Conservation (phyloP, 2,797 vertebrate genomes). For the Artibeus jamaicensis region DNA sequence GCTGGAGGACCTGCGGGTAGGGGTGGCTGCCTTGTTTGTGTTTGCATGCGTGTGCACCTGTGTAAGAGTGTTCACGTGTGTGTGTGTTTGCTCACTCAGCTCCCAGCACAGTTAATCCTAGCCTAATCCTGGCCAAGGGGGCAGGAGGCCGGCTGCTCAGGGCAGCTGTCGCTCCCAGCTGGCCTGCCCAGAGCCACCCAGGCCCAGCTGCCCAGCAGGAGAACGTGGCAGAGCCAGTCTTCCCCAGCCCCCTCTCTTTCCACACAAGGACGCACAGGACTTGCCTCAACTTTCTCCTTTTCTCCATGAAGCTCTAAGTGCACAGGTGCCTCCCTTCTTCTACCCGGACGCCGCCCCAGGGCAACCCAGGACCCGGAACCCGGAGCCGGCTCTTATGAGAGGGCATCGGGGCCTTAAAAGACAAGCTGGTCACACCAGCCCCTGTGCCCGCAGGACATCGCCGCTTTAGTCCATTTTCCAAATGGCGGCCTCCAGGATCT, state of each 20-base stretch:
- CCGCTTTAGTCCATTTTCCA: background rate
- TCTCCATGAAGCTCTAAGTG: background rate
- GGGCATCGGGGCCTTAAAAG: background rate
- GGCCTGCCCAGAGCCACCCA: background rate
- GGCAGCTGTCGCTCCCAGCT: slow-evolving; percentile 4
- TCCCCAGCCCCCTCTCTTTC: background rate
- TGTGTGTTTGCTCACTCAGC: background rate
- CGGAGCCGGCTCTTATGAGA: background rate
- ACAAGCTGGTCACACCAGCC: background rate
- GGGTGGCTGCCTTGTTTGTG: rapidly evolving
- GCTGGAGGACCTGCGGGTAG: slow-evolving; percentile 86
- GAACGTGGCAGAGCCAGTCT: background rate
- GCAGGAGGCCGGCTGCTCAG: background rate
- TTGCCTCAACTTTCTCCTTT: background rate
- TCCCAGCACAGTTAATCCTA: background rate
- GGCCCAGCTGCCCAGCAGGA: background rate
- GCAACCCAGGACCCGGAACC: rapidly evolving
- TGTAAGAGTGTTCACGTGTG: background rate
- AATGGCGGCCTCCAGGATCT: background rate
- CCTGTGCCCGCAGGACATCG: background rate
- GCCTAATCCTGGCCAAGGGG: background rate
- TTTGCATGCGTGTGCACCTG: background rate
- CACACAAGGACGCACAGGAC: background rate
- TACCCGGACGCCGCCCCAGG: rapidly evolving
- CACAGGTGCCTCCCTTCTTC: background rate